phyloP scores from a whole-genome alignment of 2,113 vertebrate species.

The Columba livia region DNA sequence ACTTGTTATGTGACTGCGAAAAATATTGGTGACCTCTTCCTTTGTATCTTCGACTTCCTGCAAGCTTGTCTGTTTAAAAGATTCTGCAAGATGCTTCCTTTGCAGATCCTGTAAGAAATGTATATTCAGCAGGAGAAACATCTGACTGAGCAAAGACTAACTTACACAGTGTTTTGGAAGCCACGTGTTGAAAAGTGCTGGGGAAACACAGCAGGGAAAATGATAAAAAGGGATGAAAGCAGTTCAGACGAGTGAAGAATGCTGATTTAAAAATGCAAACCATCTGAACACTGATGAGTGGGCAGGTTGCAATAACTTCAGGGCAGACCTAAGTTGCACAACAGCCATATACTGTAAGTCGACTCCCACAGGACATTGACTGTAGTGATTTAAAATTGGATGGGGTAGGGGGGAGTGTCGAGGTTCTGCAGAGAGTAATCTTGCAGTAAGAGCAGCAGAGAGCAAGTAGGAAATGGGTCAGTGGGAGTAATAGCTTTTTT shows the following conservation, averaged over 20 bases:
- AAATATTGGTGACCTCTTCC: slow-evolving; percentile 30
- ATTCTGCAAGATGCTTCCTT: slow-evolving; percentile 24
- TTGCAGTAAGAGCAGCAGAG: neutral
- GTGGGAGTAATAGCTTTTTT: slow-evolving; percentile 20
- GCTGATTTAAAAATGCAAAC: slow-evolving; percentile 16
- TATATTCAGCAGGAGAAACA: slow-evolving; percentile 42
- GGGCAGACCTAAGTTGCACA: neutral
- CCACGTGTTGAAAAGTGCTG: slow-evolving; percentile 52
- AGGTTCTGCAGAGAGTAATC: slow-evolving; percentile 7
- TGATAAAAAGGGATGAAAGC: slow-evolving; percentile 18
- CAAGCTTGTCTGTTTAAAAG: slow-evolving; percentile 34
- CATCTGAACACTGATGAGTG: slow-evolving; percentile 15
- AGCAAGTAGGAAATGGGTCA: slow-evolving; percentile 26
- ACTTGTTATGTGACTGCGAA: neutral
- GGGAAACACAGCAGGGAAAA: slow-evolving; percentile 8
- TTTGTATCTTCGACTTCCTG: slow-evolving; percentile 9
- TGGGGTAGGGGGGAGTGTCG: accelerated
- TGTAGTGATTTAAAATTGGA: slow-evolving; percentile 27
- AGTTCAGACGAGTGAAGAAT: neutral
- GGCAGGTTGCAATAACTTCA: neutral
- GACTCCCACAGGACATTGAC: slow-evolving; percentile 11
- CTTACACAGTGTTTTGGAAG: slow-evolving; percentile 49
- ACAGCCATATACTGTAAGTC: neutral
- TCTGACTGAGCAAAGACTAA: slow-evolving; percentile 53
- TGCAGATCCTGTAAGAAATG: slow-evolving; percentile 18